These are phyloP conservation scores for Tetrao urogallus DNA, from an alignment of 2,113 vertebrate genomes.

Conservation along the genomic window DNA sequence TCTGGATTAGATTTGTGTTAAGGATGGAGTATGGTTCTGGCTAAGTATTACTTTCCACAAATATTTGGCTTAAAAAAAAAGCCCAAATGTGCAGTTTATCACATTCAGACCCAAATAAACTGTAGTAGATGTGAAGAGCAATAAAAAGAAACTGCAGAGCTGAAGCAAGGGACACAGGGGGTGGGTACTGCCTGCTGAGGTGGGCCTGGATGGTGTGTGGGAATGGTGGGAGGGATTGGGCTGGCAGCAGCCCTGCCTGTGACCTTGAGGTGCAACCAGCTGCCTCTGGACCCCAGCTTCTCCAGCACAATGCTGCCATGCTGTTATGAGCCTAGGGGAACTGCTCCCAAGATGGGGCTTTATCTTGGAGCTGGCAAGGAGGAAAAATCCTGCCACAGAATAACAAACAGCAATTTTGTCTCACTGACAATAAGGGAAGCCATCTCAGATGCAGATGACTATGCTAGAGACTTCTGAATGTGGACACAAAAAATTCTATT, in stretches of 20 bases:
- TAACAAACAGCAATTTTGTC: background rate
- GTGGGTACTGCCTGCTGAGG: rapidly evolving
- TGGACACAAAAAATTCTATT: background rate
- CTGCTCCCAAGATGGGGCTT: background rate
- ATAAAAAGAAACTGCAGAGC: background rate
- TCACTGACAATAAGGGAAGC: background rate
- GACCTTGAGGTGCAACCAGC: rapidly evolving
- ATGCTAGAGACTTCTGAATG: background rate
- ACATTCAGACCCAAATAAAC: slow-evolving; percentile 54
- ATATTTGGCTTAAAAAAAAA: slow-evolving; percentile 35
- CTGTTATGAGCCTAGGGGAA: rapidly evolving
- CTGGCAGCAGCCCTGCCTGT: background rate
- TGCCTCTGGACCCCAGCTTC: background rate
- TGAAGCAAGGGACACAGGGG: background rate
- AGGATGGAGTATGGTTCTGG: slow-evolving; percentile 44
- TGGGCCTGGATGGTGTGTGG: rapidly evolving
- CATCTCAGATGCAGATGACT: background rate
- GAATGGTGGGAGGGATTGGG: background rate
- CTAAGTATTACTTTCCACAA: slow-evolving; percentile 62
- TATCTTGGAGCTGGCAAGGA: background rate
- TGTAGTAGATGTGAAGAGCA: background rate
- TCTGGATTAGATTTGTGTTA: slow-evolving; percentile 69
- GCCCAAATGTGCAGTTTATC: slow-evolving; percentile 50
- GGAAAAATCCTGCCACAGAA: background rate
- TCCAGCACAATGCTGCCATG: background rate